phyloP scores from a whole-genome alignment of 37 sponge, comb jelly and placozoan genomes.

The Hormiphora californensis region DNA sequence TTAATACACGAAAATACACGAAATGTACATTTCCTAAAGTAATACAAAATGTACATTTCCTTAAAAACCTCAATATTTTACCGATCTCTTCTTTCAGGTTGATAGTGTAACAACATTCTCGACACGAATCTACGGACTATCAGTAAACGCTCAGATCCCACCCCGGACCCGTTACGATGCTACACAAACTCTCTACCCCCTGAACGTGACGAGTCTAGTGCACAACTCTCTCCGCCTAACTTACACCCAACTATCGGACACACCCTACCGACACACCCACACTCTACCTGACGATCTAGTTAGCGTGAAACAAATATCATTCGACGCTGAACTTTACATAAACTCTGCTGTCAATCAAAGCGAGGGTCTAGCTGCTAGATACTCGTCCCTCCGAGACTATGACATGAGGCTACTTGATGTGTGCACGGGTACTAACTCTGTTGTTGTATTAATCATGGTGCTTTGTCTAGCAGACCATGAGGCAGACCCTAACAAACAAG shows the following conservation, averaged over 20 bases:
- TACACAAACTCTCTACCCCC: constrained; percentile 13
- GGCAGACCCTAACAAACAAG: constrained; percentile 41
- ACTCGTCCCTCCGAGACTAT: constrained; percentile 21
- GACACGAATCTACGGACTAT: background rate
- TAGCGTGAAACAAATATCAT: constrained; percentile 20
- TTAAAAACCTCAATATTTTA: no score
- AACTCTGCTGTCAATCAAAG: background rate
- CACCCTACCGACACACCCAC: background rate
- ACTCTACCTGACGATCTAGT: constrained; percentile 25
- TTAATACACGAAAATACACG: no score
- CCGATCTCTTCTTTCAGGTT: no score
- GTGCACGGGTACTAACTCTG: background rate
- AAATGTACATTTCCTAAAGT: no score
- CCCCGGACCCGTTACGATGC: constrained; percentile 23
- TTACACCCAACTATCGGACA: background rate
- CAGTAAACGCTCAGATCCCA: background rate
- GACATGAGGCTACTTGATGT: constrained; percentile 31
- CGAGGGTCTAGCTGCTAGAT: background rate
- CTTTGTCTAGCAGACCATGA: constrained; percentile 36
- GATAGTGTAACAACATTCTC: constrained; percentile 38
- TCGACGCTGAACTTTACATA: constrained; percentile 44
- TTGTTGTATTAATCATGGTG: constrained; percentile 12
- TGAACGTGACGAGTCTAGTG: background rate
- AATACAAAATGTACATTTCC: no score
- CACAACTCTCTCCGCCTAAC: constrained; percentile 15